phyloP scores from a whole-genome alignment of 1,140 invertebrate genomes.

The Apis florea region DNA sequence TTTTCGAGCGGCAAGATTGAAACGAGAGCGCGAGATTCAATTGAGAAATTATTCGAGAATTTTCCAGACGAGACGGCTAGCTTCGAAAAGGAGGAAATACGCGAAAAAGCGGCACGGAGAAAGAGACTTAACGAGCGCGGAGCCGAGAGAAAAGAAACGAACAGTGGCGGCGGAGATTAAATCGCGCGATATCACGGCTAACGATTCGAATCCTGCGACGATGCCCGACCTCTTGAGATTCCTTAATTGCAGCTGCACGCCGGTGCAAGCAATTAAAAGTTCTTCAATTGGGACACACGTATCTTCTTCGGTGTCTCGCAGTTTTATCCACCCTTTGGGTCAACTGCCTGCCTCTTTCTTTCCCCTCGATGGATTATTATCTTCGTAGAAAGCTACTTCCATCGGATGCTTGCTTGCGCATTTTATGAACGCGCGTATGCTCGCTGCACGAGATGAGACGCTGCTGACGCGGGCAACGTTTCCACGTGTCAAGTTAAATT shows the following conservation, averaged over 20 bases:
- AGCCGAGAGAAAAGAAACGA: constrained; percentile 32
- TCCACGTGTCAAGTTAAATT: neutral
- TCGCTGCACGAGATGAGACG: neutral
- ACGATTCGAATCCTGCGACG: constrained; percentile 45
- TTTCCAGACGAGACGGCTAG: neutral
- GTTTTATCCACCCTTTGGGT: constrained; percentile 20
- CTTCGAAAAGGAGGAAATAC: constrained; percentile 13
- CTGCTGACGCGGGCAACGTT: neutral
- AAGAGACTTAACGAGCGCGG: constrained; percentile 52
- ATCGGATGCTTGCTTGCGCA: neutral
- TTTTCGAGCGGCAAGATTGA: neutral
- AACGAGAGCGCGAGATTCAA: neutral
- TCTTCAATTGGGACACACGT: constrained; percentile 56
- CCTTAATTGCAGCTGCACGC: constrained; percentile 61
- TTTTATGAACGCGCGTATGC: neutral
- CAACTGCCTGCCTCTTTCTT: constrained; percentile 14
- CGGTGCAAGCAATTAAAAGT: constrained; percentile 62
- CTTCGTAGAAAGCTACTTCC: neutral
- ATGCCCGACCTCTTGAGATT: constrained; percentile 54
- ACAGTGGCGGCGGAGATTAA: constrained; percentile 53
- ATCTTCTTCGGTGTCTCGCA: constrained; percentile 34
- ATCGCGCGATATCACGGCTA: constrained; percentile 55
- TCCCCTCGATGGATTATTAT: neutral
- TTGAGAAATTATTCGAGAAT: neutral
- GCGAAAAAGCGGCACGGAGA: constrained; percentile 23